Evolutionary conservation across 2,888 invertebrate genomes (phyloP), one percentile per base, ranked within the genome.

Genomic region (Drosophila acutilabella): DNA sequence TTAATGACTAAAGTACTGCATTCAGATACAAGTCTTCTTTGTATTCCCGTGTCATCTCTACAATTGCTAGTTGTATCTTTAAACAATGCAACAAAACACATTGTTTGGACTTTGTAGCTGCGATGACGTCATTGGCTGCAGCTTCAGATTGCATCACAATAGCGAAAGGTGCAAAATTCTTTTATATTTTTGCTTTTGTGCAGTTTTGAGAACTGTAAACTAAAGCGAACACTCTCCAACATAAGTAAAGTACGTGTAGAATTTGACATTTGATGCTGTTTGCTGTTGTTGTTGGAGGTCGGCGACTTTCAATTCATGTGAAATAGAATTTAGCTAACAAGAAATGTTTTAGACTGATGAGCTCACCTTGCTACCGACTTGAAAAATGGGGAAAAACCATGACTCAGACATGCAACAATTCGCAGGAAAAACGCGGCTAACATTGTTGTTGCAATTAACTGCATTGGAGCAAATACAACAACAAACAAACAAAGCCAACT

Each of bases 381-480:
- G 23, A 10, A 14, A 14, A 48, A 23, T 26, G 16, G 10, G 45
- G 13, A 14, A 42, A 51, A 44, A 36, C 30, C 61, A 64, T 86
- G 81, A 81, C 60, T 81, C 78, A 81, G 72, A 50, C 68, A 71
- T 83, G 84, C 81, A 70, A 81, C 84, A 72, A 72, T 64, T 80
- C 65, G 38, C 57, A 44, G 71, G 67, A 80, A 76, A 70, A 70
- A 48, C 44, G 33, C 44, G 4, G 20, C 41, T 26, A 30, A 26
- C 78, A 74, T 64, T 66, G 77, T 75, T 51, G 81, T 84, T 52
- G 81, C 87, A 86, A 81, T 86, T 81, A 86, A 78, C 33, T 41
- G 40, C 66, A 78, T 51, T 44, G 45, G 40, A 54, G 48, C 38
- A 16, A 30, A 44, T 65, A 38, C 36, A 36, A 36, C 1, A 13